A percentile compares a stretch with the other conserved stretches of the same genome.
These are phyloP conservation scores for Gymnothorax javanicus DNA, from an alignment of 2,797 vertebrate genomes.

Conservation along the genomic window DNA sequence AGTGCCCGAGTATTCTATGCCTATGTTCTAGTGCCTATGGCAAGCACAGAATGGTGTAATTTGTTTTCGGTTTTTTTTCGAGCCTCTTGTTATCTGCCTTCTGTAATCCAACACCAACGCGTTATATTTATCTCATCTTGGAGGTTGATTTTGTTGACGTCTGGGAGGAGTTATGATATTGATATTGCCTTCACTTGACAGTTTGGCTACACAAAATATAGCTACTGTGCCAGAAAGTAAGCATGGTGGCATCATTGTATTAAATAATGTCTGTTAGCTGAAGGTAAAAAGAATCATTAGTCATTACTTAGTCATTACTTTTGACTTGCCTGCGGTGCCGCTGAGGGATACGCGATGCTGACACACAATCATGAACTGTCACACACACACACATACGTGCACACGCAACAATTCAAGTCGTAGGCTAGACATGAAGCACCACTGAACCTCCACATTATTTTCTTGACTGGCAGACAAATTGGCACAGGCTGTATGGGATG, in stretches of 20 bases:
- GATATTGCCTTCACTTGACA: slow-evolving; percentile 20
- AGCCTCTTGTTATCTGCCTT: no score
- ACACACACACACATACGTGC: not conserved
- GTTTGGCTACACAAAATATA: slow-evolving; percentile 20
- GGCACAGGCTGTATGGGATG: not conserved
- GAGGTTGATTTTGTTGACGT: not conserved
- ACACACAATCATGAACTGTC: not conserved
- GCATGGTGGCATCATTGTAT: slow-evolving; percentile 23
- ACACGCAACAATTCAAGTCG: not conserved
- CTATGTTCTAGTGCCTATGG: no score
- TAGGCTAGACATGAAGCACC: not conserved
- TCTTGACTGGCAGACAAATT: not conserved
- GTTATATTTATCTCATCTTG: no score
- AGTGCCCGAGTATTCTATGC: no score
- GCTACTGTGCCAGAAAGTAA: slow-evolving; percentile 15
- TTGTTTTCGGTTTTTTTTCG: no score
- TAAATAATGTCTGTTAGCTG: slow-evolving; percentile 28
- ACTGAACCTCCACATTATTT: not conserved
- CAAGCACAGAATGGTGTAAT: no score
- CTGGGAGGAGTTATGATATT: not conserved
- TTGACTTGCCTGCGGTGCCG: not conserved
- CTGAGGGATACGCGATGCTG: not conserved
- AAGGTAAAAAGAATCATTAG: slow-evolving; percentile 29
- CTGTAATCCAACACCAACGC: no score
- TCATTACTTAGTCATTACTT: not conserved